phyloP scores from a whole-genome alignment of 2,797 vertebrate species.

The Podarcis siculus region DNA sequence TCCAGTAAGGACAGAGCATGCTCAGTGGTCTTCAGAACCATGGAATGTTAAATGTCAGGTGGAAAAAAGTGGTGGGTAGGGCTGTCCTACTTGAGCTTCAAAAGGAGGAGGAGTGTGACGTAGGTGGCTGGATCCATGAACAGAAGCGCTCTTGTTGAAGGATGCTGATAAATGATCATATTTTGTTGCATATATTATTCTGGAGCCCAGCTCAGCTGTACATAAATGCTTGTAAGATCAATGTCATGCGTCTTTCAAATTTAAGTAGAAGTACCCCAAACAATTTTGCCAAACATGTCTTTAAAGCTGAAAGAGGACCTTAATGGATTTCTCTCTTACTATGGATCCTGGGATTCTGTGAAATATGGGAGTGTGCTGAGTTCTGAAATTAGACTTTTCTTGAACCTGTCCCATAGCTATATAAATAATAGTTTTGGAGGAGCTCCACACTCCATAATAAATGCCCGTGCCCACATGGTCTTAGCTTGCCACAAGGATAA shows the following conservation, averaged over 20 bases:
- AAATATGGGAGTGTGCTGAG: not conserved
- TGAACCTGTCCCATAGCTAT: not conserved
- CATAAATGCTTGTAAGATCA: not conserved
- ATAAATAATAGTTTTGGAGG: slow-evolving; percentile 14
- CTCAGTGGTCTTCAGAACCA: too few relatives aligned
- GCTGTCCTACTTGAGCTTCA: too few relatives aligned
- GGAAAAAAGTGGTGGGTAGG: too few relatives aligned
- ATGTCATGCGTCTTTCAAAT: not conserved
- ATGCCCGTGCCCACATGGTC: not conserved
- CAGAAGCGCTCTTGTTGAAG: too few relatives aligned
- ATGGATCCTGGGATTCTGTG: not conserved
- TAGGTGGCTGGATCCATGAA: too few relatives aligned
- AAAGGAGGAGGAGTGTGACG: too few relatives aligned
- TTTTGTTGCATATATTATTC: not conserved
- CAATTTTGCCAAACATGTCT: not conserved
- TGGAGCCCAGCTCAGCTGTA: not conserved
- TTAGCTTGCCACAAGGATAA: slow-evolving; percentile 29
- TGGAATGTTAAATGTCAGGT: too few relatives aligned
- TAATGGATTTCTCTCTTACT: not conserved
- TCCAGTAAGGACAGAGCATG: too few relatives aligned
- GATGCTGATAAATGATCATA: too few relatives aligned
- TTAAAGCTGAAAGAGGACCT: not conserved
- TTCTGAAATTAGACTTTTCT: not conserved
- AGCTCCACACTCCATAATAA: not conserved
- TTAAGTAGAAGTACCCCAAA: not conserved